Base-by-base conservation (phyloP, 2,113 vertebrate genomes). In the Platichthys flesus region DNA sequence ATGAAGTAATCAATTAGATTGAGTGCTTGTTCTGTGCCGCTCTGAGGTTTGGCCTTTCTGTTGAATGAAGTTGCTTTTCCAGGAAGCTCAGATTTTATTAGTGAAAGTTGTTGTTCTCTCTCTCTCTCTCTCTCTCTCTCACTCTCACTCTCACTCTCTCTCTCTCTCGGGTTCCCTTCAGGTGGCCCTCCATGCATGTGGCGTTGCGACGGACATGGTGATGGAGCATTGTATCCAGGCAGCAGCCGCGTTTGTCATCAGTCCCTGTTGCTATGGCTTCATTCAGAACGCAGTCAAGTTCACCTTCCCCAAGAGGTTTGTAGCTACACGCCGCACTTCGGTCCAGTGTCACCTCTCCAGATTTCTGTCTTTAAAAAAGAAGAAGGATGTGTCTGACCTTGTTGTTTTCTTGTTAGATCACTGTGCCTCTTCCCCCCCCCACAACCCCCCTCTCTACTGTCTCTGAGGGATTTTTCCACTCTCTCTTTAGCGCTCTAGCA, bases 171-270 rank as follows among this genome's bases (percentile, higher is more conserved):
- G 73, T 61, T 70, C 7, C n/a, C 28, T 42, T 61, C 89, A 99
- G 98, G 97, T 99, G 51, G 98, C 97, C 1, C 87, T 99, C 64
- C 98, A 99, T 2, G 98, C 98, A 0, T 99, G 98, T 24, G 98
- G 98, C 2, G 95, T 99, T 74, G 98, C 97, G 0, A 99, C 98
- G 10, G 98, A 99, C 90, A 99, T 99, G 98, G 98, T 98, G 79
- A 94, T 97, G 3, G 95, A 97, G 14, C 96, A 95, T 61, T 99
- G 98, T 82, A 83, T 97, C 89, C 92, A 94, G 70, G 94, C 93
- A 0, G 87, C 78, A 28, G 97, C 97, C 14, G 90, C 95, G 63
- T 99, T 99, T 52, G 94, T 98, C 83, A 78, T 98, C 40, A 97
- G 96, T 65, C 98, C 98, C 0, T 99, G 98, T 90, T 99, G 98